Percentiles rank a stretch among this genome's conserved stretches.
These are phyloP conservation scores for Dryadula phaetusa DNA, from an alignment of 2,888 invertebrate species.

Conservation along the genomic window DNA sequence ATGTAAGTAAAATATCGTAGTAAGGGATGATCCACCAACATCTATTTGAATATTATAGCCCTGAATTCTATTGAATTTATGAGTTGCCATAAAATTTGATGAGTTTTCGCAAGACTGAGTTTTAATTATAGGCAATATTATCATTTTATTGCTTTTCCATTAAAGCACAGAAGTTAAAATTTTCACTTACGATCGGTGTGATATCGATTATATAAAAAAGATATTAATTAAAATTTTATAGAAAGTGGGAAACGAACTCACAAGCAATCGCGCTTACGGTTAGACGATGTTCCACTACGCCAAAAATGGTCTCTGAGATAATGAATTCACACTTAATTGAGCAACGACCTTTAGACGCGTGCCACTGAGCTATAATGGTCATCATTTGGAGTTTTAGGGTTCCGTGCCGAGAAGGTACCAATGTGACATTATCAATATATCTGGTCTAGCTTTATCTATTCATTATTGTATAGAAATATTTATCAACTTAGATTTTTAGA, in stretches of 20 bases:
- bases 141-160: constrained; percentile 57
- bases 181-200: constrained; percentile 22
- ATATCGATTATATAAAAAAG: constrained; percentile 1
- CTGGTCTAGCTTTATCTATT: no score
- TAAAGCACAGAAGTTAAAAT: constrained; percentile 45
- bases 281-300: no score
- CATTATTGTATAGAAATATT: no score
- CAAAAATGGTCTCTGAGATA: neutral
- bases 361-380: neutral
- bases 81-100: constrained; percentile 66
- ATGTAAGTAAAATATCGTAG: neutral
- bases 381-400: neutral
- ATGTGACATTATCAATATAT: no score
- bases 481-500: no score
- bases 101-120: constrained; percentile 55
- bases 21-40: constrained; percentile 6
- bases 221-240: neutral
- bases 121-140: constrained; percentile 63
- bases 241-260: no score
- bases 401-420: no score
- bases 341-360: no score
- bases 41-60: constrained; percentile 17
- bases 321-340: no score
- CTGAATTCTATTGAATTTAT: constrained; percentile 58
- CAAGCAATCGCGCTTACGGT: no score